These are phyloP conservation scores for Erebia aethiops DNA, from an alignment of 2,888 invertebrate species.

Conservation along the genomic window DNA sequence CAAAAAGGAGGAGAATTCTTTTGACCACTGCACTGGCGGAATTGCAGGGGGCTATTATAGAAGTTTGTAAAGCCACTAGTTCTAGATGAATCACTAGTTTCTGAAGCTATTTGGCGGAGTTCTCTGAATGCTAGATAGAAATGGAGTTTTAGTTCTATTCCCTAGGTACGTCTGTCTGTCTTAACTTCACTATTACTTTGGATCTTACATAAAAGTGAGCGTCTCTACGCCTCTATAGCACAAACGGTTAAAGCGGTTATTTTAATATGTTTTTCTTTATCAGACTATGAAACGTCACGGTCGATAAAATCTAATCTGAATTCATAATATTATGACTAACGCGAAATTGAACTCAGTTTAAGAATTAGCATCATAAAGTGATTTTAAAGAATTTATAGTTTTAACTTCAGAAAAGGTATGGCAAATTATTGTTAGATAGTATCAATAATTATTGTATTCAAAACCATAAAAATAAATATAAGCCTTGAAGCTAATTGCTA, in stretches of 20 bases:
- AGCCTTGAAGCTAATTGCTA: no score
- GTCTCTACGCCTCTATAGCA: background rate
- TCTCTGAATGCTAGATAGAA: conserved; percentile 27
- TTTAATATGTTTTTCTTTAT: background rate
- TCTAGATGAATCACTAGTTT: conserved; percentile 41
- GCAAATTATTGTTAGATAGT: no score
- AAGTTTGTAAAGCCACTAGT: conserved; percentile 43
- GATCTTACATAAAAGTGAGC: background rate
- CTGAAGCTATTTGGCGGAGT: conserved; percentile 40
- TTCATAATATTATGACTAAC: background rate
- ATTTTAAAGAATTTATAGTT: no score
- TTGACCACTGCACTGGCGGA: conserved; percentile 42
- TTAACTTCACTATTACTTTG: conserved; percentile 11
- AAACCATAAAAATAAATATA: no score
- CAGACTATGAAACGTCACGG: background rate
- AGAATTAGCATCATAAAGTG: no score
- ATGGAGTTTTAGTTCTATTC: conserved; percentile 32
- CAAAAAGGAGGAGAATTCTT: conserved; percentile 36
- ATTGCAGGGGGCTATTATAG: conserved; percentile 42
- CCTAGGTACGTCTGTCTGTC: conserved; percentile 9
- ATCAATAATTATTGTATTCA: no score
- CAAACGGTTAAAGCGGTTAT: background rate
- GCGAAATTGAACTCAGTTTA: background rate
- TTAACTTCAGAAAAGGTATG: no score
- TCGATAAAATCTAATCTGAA: background rate